Conservation (phyloP, 2,797 vertebrate genomes). For the Arnoldichthys spilopterus region DNA sequence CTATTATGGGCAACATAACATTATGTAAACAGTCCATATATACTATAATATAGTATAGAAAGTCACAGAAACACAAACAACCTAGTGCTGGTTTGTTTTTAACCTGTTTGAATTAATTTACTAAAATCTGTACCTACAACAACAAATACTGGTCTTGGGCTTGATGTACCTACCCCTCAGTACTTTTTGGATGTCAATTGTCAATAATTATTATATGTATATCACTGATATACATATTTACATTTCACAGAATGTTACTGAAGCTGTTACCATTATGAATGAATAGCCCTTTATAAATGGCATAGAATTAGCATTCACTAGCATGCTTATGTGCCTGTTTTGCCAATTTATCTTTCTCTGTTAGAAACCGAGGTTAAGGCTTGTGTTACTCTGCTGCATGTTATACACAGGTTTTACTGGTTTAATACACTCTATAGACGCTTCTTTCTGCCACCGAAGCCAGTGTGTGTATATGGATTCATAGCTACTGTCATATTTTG, state of each 20-base stretch:
- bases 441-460: not conserved
- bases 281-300: too few relatives aligned
- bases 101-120: not conserved
- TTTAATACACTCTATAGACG: not conserved
- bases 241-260: not conserved
- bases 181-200: not conserved
- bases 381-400: not conserved
- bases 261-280: not conserved
- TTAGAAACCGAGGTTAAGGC: not conserved
- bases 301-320: not conserved
- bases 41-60: not conserved
- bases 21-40: not conserved
- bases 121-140: not conserved
- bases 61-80: not conserved
- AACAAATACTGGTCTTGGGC: not conserved
- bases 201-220: not conserved
- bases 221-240: not conserved
- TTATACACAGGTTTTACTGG: not conserved
- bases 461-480: not conserved
- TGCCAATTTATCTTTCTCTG: not conserved
- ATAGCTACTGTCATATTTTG: not conserved
- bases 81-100: not conserved
- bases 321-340: slow-evolving; percentile 2
- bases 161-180: not conserved
- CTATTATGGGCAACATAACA: not conserved